Conservation (phyloP, 2,797 vertebrate genomes). For the Apodemus agrarius region DNA sequence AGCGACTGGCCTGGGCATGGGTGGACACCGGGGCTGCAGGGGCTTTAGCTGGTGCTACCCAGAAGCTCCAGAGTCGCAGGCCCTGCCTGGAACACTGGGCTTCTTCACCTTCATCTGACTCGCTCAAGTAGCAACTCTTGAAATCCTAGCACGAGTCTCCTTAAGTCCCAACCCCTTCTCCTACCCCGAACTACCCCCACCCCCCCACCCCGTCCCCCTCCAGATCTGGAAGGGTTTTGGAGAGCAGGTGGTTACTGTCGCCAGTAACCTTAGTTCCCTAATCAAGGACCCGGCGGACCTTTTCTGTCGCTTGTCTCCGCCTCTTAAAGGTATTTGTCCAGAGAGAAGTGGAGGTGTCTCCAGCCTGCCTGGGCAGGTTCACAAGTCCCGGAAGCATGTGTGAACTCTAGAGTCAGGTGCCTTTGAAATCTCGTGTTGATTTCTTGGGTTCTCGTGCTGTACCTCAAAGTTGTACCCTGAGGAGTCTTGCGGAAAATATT, state of each 20-base stretch:
- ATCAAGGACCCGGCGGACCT: constrained; percentile 33
- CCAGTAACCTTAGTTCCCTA: constrained; percentile 42
- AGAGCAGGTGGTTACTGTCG: neutral
- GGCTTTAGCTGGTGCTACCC: neutral
- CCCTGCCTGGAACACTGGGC: constrained; percentile 23
- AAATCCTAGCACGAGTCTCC: neutral
- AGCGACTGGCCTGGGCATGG: neutral
- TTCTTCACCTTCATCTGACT: constrained; percentile 52
- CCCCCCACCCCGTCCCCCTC: no score
- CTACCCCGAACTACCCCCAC: no score
- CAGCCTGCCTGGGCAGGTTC: constrained; percentile 58
- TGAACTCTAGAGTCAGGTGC: constrained; percentile 36
- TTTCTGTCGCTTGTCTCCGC: constrained; percentile 31
- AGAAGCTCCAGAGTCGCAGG: constrained; percentile 36
- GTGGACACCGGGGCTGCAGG: neutral
- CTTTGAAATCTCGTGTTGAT: constrained; percentile 64
- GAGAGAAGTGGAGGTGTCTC: constrained; percentile 55
- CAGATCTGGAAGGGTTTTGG: constrained; percentile 12
- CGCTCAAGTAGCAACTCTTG: neutral
- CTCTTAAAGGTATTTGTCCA: constrained; percentile 62
- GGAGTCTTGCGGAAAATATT: constrained; percentile 10
- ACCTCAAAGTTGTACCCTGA: constrained; percentile 45
- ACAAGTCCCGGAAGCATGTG: constrained; percentile 59
- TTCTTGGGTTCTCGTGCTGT: constrained; percentile 45
- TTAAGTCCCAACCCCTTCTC: neutral